Evolutionary conservation across 2,797 vertebrate genomes (phyloP).

Genomic region (Anabacerthia variegaticeps): DNA sequence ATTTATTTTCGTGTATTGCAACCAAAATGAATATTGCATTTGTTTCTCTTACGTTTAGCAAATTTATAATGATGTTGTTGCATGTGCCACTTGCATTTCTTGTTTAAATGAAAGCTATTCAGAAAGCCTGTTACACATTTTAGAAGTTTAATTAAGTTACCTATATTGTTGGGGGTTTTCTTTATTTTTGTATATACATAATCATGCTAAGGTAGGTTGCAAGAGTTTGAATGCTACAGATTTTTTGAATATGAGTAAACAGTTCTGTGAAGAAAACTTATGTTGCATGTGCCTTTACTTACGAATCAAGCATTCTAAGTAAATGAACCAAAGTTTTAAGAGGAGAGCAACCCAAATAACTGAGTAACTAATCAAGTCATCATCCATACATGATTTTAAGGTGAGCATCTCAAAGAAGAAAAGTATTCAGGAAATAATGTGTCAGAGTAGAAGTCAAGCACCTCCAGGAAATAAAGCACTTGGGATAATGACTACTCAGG

Average conservation of each 20-base stretch:
- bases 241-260: not conserved
- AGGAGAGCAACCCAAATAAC: not conserved
- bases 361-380: not conserved
- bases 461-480: not conserved
- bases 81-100: not conserved
- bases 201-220: not conserved
- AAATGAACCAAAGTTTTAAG: not conserved
- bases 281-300: not conserved
- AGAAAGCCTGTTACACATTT: not conserved
- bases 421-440: not conserved
- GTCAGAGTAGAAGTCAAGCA: not conserved
- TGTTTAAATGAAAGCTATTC: not conserved
- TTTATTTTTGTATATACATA: not conserved
- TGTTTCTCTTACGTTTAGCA: not conserved
- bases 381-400: not conserved
- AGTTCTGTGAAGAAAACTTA: not conserved
- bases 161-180: not conserved
- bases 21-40: not conserved
- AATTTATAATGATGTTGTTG: not conserved
- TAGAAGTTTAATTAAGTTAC: not conserved
- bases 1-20: not conserved
- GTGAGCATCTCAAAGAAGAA: not conserved
- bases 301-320: not conserved
- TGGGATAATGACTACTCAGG: not conserved
- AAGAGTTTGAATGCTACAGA: not conserved